Percentiles rank a stretch among this genome's conserved stretches.
Conservation (phyloP, 2,888 invertebrate genomes). For the Cheilosia variabilis region DNA sequence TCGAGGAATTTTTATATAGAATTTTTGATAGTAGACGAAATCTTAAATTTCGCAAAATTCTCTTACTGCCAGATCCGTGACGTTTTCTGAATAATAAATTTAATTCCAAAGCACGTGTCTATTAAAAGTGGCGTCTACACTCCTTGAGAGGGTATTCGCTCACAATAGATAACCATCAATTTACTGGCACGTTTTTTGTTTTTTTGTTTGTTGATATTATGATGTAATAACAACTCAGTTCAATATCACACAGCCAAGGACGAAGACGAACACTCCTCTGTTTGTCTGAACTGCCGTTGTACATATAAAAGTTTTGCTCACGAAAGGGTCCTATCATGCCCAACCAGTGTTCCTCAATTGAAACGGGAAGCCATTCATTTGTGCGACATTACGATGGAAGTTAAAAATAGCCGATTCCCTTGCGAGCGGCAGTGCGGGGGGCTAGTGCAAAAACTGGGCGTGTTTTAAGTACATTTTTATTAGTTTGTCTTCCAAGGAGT, state of each 20-base stretch:
- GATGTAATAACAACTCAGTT: too few species aligned
- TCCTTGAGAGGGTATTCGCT: too few species aligned
- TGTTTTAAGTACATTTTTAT: conserved; percentile 20
- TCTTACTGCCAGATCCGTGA: too few species aligned
- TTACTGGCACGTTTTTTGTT: too few species aligned
- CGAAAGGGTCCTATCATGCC: conserved; percentile 11
- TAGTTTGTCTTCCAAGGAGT: conserved; percentile 16
- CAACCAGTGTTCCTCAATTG: conserved; percentile 55
- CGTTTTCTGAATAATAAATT: too few species aligned
- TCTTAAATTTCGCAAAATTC: too few species aligned
- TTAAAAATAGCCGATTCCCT: conserved; percentile 6
- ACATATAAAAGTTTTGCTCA: background rate
- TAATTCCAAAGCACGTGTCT: too few species aligned
- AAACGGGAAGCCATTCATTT: conserved; percentile 29
- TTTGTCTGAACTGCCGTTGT: background rate
- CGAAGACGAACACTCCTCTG: conserved; percentile 30
- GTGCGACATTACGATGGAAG: background rate
- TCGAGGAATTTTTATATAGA: too few species aligned
- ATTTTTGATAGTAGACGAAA: too few species aligned
- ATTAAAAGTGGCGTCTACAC: too few species aligned
- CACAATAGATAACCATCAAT: too few species aligned
- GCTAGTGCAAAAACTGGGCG: conserved; percentile 14
- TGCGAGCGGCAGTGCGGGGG: background rate
- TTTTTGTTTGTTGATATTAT: too few species aligned
- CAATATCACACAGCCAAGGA: conserved; percentile 20